These are phyloP conservation scores for Parasteatoda tepidariorum DNA, from an alignment of 1,140 invertebrate genomes.

Conservation along the genomic window DNA sequence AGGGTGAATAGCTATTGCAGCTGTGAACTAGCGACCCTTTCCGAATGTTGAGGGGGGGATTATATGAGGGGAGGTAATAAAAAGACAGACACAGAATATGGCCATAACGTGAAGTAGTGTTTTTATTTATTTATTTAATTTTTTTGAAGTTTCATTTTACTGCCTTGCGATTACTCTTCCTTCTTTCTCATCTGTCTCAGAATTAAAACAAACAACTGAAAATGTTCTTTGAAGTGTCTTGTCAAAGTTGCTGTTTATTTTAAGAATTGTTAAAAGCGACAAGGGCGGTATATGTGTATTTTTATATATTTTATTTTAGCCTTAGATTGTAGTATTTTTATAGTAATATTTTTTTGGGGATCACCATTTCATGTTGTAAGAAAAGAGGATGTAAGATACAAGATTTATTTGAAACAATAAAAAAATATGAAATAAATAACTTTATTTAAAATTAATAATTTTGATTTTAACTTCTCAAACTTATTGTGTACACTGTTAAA, in stretches of 20 bases:
- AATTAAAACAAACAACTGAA: slow-evolving; percentile 2
- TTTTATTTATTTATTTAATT: not conserved
- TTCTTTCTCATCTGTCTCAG: not conserved
- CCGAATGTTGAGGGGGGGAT: not conserved
- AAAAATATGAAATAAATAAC: no score
- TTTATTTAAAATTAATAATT: no score
- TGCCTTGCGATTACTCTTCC: not conserved
- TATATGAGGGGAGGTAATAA: not conserved
- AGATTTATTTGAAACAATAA: no score
- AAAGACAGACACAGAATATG: not conserved
- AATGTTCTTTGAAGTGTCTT: not conserved
- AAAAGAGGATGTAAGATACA: no score
- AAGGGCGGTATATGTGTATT: no score
- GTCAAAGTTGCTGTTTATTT: not conserved
- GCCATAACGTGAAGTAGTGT: not conserved
- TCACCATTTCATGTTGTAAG: no score
- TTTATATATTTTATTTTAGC: no score
- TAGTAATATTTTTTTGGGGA: no score
- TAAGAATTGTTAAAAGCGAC: no score
- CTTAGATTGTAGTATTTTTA: no score
- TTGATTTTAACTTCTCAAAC: no score
- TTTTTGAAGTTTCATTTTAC: slow-evolving; percentile 1
- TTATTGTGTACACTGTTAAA: no score
- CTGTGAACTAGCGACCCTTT: not conserved
- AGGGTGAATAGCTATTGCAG: slow-evolving; percentile 15